Conservation (phyloP, 2,113 vertebrate species). For the Eurypyga helias region DNA sequence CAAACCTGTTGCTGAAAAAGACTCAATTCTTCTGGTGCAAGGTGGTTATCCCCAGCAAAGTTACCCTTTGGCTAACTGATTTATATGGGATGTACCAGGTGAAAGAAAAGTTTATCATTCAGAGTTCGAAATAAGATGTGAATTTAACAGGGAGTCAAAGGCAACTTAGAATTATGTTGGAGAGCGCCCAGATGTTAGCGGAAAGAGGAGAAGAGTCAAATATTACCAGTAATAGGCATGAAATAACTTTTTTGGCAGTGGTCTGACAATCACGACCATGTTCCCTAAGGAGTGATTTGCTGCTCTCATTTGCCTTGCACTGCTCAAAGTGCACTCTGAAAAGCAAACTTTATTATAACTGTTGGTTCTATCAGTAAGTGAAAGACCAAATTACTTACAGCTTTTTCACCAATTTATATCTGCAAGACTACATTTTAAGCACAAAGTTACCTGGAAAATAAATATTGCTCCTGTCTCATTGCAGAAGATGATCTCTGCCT, state of each 20-base stretch:
- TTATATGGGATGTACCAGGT: neutral
- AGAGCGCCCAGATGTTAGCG: neutral
- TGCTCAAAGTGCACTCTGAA: neutral
- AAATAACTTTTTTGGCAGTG: slow-evolving; percentile 24
- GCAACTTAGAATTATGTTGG: neutral
- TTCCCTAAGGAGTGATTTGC: neutral
- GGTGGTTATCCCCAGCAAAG: neutral
- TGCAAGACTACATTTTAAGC: slow-evolving; percentile 8
- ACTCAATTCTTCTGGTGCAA: neutral
- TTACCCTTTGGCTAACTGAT: neutral
- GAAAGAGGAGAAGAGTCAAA: neutral
- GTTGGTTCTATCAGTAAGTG: neutral
- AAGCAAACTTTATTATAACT: neutral
- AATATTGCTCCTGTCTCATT: neutral
- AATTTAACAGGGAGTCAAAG: neutral
- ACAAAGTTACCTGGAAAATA: slow-evolving; percentile 32
- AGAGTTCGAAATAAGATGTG: neutral
- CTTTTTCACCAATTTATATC: slow-evolving; percentile 21
- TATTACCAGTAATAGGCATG: neutral
- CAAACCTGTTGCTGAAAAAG: neutral
- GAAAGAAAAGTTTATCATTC: neutral
- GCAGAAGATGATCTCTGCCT: neutral
- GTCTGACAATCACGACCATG: neutral
- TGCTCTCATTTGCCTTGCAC: neutral
- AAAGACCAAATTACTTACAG: neutral